phyloP scores from a whole-genome alignment of 2,888 invertebrate genomes.

The Heliconius hortense region DNA sequence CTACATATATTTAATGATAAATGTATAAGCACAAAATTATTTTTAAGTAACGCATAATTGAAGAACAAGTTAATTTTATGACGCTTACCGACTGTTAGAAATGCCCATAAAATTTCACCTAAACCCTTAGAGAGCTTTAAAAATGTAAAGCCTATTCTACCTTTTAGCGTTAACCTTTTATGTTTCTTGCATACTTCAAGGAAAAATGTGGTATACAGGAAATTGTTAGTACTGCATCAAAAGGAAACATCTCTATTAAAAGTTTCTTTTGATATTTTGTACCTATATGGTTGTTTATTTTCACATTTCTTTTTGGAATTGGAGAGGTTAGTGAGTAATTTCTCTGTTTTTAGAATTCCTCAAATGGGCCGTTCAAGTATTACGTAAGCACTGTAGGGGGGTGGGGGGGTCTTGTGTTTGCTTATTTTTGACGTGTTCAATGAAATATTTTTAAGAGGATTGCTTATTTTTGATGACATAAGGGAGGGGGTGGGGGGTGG shows the following conservation, averaged over 20 bases:
- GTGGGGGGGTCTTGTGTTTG: too few species aligned
- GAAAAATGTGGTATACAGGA: conserved; percentile 20
- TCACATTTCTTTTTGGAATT: background rate
- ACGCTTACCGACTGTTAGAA: conserved; percentile 22
- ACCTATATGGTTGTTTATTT: background rate
- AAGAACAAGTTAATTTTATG: conserved; percentile 18
- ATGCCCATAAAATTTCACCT: conserved; percentile 23
- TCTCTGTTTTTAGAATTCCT: background rate
- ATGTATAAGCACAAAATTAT: background rate
- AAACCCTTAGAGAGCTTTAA: conserved; percentile 27
- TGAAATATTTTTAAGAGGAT: too few species aligned
- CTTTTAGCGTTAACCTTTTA: conserved; percentile 34
- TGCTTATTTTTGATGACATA: too few species aligned
- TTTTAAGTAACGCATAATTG: background rate
- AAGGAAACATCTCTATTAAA: conserved; percentile 5
- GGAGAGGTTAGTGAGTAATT: background rate
- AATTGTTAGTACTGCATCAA: conserved; percentile 18
- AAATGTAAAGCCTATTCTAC: conserved; percentile 30
- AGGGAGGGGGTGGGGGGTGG: too few species aligned
- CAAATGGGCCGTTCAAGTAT: too few species aligned
- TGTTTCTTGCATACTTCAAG: conserved; percentile 22
- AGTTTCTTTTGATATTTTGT: conserved; percentile 5
- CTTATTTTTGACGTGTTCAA: too few species aligned
- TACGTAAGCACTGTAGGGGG: too few species aligned
- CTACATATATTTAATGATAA: background rate